Evolutionary conservation across 2,888 invertebrate genomes (phyloP), one percentile per base, ranked within the genome.

Genomic region (Lycocerus yunnanus): DNA sequence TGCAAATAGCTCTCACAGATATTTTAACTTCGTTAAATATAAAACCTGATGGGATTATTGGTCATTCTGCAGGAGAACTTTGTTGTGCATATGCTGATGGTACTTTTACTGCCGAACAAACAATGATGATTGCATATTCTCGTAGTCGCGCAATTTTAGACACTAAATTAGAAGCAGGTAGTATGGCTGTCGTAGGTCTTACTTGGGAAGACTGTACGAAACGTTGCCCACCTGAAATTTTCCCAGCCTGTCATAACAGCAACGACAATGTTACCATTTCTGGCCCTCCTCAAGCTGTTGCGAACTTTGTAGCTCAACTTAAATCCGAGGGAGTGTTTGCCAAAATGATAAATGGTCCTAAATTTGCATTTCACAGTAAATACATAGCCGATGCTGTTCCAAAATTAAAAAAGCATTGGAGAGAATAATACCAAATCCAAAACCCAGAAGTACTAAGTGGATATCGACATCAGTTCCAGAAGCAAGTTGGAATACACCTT

Each of bases 11-110:
- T 24, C 89, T 99, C n/a, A 96, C 97, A 0, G 98, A 99, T 87
- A 88, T 97, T 70, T 88, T 99, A 77, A 91, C 89, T 72, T 89
- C 90, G 15, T 84, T 94, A 20, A 95, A 94, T 78, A 90, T 99
- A 63, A 89, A 90, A 71, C 97, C 98, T 4, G 97, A 98, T 86
- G 98, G 98, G 70, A 97, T 99, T 84, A 90, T 99, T 69, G 99
- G 99, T 0, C 99, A 99, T 88, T 98, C 98, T 27, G 95, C 95
- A 11, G 97, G 97, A 43, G 97, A 97, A 88, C 90, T 95, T 81
- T 97, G 97, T 1, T 98, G 98, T 87, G 98, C 97, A 14, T 98
- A 98, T 88, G 98, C 97, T 24, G 98, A 99, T 89, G 97, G 97
- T 13, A 95, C 96, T 67, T 93, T 99, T 83, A 97, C 96, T 9